Conservation (phyloP, 2,888 invertebrate species). For the Cataglyphis altisquamis region DNA sequence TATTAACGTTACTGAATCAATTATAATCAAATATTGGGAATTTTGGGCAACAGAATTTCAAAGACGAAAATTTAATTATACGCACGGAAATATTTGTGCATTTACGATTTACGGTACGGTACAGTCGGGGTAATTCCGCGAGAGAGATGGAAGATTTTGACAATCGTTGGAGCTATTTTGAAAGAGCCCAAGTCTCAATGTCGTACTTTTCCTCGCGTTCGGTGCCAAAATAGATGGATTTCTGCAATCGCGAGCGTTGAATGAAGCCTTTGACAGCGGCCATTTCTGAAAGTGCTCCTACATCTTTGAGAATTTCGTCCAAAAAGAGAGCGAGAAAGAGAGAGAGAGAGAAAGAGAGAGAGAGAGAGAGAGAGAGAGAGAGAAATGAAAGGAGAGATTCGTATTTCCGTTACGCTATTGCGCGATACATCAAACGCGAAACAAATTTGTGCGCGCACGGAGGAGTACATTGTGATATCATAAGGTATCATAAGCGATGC, state of each 20-base stretch:
- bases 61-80: conserved; percentile 20
- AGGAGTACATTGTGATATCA: conserved; percentile 44
- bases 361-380: conserved; percentile 41
- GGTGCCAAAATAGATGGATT: conserved; percentile 40
- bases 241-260: conserved; percentile 32
- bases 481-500: conserved; percentile 52
- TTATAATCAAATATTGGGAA: not conserved
- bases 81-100: not conserved
- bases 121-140: not conserved
- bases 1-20: not conserved
- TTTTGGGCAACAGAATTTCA: not conserved
- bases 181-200: conserved; percentile 23
- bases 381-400: conserved; percentile 43
- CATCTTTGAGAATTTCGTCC: conserved; percentile 49
- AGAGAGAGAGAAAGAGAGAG: conserved; percentile 38
- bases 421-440: conserved; percentile 52
- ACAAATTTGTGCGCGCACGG: conserved; percentile 47
- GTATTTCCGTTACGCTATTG: conserved; percentile 44
- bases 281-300: conserved; percentile 49
- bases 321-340: conserved; percentile 34
- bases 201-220: conserved; percentile 2
- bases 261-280: conserved; percentile 41
- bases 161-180: conserved; percentile 23
- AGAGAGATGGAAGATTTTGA: conserved; percentile 14
- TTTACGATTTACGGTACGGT: not conserved